These are phyloP conservation scores for Solenopsis invicta DNA, from an alignment of 1,140 invertebrate genomes.

Conservation along the genomic window DNA sequence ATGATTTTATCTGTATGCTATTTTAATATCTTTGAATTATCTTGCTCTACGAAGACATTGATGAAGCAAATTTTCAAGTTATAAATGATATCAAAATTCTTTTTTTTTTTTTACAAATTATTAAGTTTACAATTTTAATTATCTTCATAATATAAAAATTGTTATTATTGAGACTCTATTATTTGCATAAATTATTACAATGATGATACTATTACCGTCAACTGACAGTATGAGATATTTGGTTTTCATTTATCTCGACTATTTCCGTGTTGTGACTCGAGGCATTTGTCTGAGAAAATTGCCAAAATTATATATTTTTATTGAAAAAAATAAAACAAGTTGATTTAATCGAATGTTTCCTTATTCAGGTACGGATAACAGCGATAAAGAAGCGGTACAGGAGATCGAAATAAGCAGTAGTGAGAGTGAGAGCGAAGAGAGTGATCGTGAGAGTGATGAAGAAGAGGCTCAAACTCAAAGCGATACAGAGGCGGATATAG, in stretches of 20 bases:
- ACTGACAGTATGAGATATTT: slow-evolving; percentile 62
- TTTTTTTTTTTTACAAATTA: background rate
- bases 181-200: slow-evolving; percentile 26
- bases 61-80: background rate
- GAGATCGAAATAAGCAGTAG: slow-evolving; percentile 78
- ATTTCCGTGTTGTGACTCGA: slow-evolving; percentile 79
- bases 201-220: slow-evolving; percentile 68
- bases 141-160: slow-evolving; percentile 23
- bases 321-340: background rate
- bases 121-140: background rate
- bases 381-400: slow-evolving; percentile 82
- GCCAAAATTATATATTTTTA: slow-evolving; percentile 23
- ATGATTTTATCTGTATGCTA: background rate
- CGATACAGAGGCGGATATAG: slow-evolving; percentile 87
- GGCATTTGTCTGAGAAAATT: slow-evolving; percentile 86
- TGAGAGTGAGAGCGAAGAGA: slow-evolving; percentile 82
- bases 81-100: background rate
- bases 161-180: background rate
- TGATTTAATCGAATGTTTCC: background rate
- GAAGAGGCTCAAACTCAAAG: slow-evolving; percentile 86
- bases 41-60: background rate
- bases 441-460: slow-evolving; percentile 83
- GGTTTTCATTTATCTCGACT: slow-evolving; percentile 83
- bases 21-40: background rate
- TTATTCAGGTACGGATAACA: slow-evolving; percentile 76